Evolutionary conservation across 2,113 vertebrate genomes (phyloP).

Genomic region (Heloderma charlesbogerti): DNA sequence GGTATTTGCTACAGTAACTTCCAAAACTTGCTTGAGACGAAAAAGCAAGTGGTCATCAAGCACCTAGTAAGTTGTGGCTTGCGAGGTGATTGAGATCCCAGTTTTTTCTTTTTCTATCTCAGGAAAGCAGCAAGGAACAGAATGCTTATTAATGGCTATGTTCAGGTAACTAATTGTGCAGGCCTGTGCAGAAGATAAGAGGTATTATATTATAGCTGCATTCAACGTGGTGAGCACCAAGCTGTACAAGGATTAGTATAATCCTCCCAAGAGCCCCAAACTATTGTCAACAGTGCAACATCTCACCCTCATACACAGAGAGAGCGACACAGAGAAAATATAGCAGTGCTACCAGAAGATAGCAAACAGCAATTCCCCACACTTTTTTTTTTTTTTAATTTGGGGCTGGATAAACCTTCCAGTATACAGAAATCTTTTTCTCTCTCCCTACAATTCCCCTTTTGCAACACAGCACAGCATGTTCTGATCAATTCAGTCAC

Average conservation of each 20-base stretch:
- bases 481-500: not conserved
- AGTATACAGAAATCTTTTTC: not conserved
- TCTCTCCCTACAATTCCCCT: conserved; percentile 6
- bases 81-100: too few relatives aligned
- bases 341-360: not conserved
- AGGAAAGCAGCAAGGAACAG: too few relatives aligned
- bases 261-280: not conserved
- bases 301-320: not conserved
- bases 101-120: too few relatives aligned
- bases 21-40: too few relatives aligned
- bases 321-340: not conserved
- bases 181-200: too few relatives aligned
- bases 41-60: too few relatives aligned
- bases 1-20: not conserved
- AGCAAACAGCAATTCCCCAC: too few relatives aligned
- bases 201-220: too few relatives aligned
- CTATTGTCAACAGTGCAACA: not conserved
- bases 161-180: too few relatives aligned
- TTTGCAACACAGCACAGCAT: not conserved
- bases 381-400: not conserved
- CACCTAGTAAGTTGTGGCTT: too few relatives aligned
- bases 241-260: too few relatives aligned
- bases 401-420: not conserved
- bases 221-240: not conserved
- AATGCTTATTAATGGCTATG: too few relatives aligned